Evolutionary conservation across 2,113 vertebrate species (phyloP), one percentile per base, ranked within the genome.

Genomic region (Anhinga rufa): DNA sequence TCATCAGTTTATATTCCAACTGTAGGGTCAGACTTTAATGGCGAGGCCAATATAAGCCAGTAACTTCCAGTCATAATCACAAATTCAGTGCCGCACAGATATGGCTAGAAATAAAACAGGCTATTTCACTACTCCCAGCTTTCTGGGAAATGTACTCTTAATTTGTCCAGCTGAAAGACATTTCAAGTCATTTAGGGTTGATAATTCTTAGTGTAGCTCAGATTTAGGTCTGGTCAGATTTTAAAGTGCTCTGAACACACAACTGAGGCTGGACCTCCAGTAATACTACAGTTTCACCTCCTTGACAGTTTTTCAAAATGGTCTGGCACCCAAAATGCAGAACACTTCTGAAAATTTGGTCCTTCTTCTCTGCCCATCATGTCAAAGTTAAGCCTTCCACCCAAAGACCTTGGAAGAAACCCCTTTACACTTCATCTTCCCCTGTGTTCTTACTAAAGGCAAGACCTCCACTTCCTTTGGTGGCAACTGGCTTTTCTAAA

Each of bases 21-120:
- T 0, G 7, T 12, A 71, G 71, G 89, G 93, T 92, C 92, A 95
- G 71, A 75, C 83, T 93, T 93, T 97, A 96, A 95, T 78, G 94
- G 68, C 3, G 6, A 86, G 85, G 96, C 82, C 89, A 95, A 71
- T 60, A 71, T 36, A 70, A 94, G 57, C 80, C 96, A 97, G 96
- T 90, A 88, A 71, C 88, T 96, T 91, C 76, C 79, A 95, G 94
- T 86, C 88, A 70, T 77, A 89, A 91, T 93, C 83, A 74, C 81
- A 91, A 83, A 48, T 48, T 92, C 93, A 94, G 60, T 52, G 60
- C 65, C n/a, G 8, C 2, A 8, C 44, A 92, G 87, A 28, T 86
- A 58, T 6, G 10, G 58, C 60, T 68, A 44, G 96, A 66, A 95
- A 93, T 87, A 77, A 94, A 91, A 20, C 86, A 85, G 86, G 21